phyloP scores from a whole-genome alignment of 2,797 vertebrate species.

The Anguilla obscura region DNA sequence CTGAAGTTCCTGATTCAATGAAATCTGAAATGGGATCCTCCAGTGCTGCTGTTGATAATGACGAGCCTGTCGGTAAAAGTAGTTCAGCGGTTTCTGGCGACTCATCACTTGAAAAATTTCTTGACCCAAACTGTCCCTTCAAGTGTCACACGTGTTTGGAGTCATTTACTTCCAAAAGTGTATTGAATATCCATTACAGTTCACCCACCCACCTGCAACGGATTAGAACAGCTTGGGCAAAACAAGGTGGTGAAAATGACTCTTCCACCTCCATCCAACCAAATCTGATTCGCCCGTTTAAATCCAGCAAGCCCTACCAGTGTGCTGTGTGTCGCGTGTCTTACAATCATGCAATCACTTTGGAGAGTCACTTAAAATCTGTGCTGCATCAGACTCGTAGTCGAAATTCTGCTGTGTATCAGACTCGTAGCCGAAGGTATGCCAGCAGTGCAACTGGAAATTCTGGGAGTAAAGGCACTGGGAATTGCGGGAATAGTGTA shows the following conservation, averaged over 20 bases:
- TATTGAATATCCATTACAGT: constrained; percentile 87
- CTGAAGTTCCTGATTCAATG: constrained; percentile 46
- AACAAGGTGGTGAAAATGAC: constrained; percentile 59
- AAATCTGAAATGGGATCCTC: constrained; percentile 51
- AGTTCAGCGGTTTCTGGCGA: constrained; percentile 55
- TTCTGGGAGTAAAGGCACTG: constrained; percentile 48
- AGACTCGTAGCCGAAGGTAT: constrained; percentile 79
- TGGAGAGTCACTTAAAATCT: constrained; percentile 86
- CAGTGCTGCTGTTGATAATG: constrained; percentile 50
- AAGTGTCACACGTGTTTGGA: constrained; percentile 88
- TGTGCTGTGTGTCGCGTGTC: constrained; percentile 88
- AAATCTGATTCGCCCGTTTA: constrained; percentile 65
- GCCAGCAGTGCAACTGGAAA: constrained; percentile 55
- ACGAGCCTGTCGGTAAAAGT: constrained; percentile 63
- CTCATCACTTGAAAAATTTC: constrained; percentile 46
- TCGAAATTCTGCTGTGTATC: constrained; percentile 80
- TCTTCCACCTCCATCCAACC: constrained; percentile 40
- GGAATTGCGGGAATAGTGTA: constrained; percentile 33
- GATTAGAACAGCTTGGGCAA: constrained; percentile 79
- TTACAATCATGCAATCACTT: constrained; percentile 90
- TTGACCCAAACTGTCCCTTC: constrained; percentile 73
- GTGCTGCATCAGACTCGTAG: constrained; percentile 89
- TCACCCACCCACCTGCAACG: constrained; percentile 86
- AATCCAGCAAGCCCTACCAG: constrained; percentile 87
- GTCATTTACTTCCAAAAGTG: constrained; percentile 83